A percentile compares a stretch with the other conserved stretches of the same genome.
phyloP scores from a whole-genome alignment of 2,888 invertebrate genomes.

The Ditula angustiorana region DNA sequence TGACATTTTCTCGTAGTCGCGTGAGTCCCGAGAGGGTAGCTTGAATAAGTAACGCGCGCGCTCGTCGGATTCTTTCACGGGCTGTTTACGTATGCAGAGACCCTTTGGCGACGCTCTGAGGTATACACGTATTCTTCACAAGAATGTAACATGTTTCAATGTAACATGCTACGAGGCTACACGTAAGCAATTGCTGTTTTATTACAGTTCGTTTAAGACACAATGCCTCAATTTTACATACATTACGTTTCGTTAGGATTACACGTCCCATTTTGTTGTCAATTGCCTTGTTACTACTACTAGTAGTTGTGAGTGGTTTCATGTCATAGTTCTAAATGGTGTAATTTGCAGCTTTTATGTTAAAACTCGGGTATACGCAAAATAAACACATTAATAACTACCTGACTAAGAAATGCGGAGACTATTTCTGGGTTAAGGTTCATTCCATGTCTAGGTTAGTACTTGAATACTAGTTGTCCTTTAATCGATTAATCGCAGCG shows the following conservation, averaged over 20 bases:
- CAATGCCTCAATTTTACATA: constrained; percentile 2
- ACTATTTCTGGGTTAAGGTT: constrained; percentile 29
- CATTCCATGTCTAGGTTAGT: constrained; percentile 20
- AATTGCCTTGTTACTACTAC: neutral
- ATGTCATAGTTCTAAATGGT: neutral
- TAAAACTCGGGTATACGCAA: too few species aligned
- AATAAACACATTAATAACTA: neutral
- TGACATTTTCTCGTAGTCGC: constrained; percentile 6
- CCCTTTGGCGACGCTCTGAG: constrained; percentile 20
- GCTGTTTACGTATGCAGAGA: constrained; percentile 34
- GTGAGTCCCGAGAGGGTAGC: constrained; percentile 13
- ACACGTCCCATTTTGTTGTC: neutral
- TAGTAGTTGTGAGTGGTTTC: neutral
- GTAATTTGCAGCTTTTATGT: too few species aligned
- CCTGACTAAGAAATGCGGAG: neutral
- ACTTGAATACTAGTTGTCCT: constrained; percentile 35
- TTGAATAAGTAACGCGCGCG: constrained; percentile 36
- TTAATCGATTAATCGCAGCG: constrained; percentile 15
- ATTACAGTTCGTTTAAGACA: constrained; percentile 6
- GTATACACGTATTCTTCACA: neutral
- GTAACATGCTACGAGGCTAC: neutral
- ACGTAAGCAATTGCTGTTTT: neutral
- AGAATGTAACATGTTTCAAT: constrained; percentile 1
- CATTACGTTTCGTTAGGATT: neutral
- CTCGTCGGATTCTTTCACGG: constrained; percentile 33